A percentile compares a stretch with the other conserved stretches of the same genome.
Evolutionary conservation across 2,888 invertebrate species (phyloP).

Genomic region (Kryphioiulus occultus): DNA sequence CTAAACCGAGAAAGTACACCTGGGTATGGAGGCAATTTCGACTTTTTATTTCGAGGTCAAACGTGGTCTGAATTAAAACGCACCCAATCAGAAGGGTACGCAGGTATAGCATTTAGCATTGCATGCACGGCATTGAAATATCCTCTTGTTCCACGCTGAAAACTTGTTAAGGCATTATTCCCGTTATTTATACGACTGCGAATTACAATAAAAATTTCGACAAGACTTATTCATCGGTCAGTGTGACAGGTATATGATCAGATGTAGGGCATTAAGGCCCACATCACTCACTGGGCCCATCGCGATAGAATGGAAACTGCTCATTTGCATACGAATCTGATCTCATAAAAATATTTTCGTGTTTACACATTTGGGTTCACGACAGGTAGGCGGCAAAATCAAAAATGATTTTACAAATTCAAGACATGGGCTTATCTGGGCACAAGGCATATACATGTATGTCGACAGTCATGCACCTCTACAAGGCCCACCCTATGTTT

Average conservation of each 20-base stretch:
- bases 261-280: conserved; percentile 2
- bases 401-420: not conserved
- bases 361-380: not conserved
- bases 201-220: not conserved
- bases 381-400: not conserved
- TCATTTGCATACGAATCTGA: conserved; percentile 26
- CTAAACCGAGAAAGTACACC: not conserved
- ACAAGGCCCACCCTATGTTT: not conserved
- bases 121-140: conserved; percentile 3
- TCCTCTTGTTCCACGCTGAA: not conserved
- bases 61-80: conserved; percentile 15
- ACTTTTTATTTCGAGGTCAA: conserved; percentile 31
- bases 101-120: not conserved
- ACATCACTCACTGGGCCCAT: not conserved
- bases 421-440: not conserved
- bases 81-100: not conserved
- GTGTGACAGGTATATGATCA: conserved; percentile 6
- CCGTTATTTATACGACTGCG: not conserved
- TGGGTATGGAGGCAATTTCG: conserved; percentile 6
- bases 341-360: conserved; percentile 13
- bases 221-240: not conserved
- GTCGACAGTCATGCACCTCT: not conserved
- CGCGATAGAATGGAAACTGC: not conserved
- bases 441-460: not conserved
- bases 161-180: not conserved